Evolutionary conservation across 2,888 invertebrate species (phyloP), one percentile per base, ranked within the genome.

Genomic region (Brachypalpus laphriformis): DNA sequence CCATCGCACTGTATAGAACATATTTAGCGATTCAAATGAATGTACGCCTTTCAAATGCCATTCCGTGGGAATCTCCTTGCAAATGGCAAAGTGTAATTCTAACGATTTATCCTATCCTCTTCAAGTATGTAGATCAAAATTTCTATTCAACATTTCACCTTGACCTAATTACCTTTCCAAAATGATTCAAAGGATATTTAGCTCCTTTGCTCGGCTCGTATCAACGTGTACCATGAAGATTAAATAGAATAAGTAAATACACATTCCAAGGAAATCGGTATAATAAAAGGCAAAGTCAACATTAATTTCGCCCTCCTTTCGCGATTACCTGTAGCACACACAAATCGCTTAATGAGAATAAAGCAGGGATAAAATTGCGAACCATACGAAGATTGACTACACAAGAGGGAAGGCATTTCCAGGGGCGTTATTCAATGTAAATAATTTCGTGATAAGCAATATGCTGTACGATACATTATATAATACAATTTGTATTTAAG

Each of bases 311-410:
- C 20, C 22, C 37, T 34, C 16, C 31, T 18, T 11, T 57, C 5
- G n/a, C 14, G 37, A 20, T 57, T 40, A 57, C 37, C 57, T 57
- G 37, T 40, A 57, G 57, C 20, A 37, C 4, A n/a, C 56, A 40
- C 11, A 59, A 42, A 59, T 37, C 57, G 57, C 37, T 57, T 34
- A 57, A 59, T 59, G 56, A n/a, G 8, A 31, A 54, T 25, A 34
- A 56, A 31, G 34, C 11, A 2, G 11, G 31, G 34, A 3, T 34
- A 3, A 14, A n/a, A 40, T 40, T 34, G 14, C 14, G 40, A 14
- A 14, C n/a, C 40, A n/a, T n/a, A n/a, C n/a, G n/a, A n/a, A n/a
- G n/a, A n/a, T n/a, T 34, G 11, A 11, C 11, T 11, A 11, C 8
- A 11, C 34, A 11, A 34, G 9, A 34, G 34, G 11, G 11, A 34